Conservation (phyloP, 1,140 invertebrate genomes). For the Ostrea denselamellosa region DNA sequence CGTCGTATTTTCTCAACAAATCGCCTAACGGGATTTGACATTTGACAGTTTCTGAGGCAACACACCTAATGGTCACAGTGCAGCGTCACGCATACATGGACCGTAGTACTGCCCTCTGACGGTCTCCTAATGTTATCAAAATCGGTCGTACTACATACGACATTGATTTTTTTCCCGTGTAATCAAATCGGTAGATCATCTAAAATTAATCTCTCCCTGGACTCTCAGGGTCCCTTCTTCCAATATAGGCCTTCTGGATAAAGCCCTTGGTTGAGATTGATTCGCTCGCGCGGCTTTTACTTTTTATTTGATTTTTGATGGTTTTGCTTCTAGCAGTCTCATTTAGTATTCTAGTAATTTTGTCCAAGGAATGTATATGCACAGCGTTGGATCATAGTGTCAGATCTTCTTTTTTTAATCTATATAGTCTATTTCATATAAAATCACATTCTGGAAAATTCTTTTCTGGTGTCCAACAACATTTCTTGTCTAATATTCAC, state of each 20-base stretch:
- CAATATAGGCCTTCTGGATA: neutral
- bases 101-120: neutral
- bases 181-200: conserved; percentile 21
- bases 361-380: no score
- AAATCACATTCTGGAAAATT: no score
- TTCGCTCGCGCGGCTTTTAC: neutral
- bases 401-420: no score
- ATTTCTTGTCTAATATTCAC: no score
- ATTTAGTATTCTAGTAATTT: neutral
- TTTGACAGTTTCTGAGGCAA: no score
- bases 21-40: no score
- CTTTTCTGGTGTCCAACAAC: no score
- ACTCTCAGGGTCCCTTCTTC: neutral
- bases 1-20: no score
- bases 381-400: no score
- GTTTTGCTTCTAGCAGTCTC: neutral
- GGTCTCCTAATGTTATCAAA: neutral
- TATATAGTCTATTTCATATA: no score
- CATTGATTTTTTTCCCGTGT: conserved; percentile 22
- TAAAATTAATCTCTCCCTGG: conserved; percentile 23
- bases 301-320: conserved; percentile 16
- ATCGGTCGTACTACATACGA: neutral
- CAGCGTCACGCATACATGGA: neutral
- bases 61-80: neutral
- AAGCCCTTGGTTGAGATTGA: neutral